These are phyloP conservation scores for human (Homo sapiens) DNA, from an alignment of 2,113 vertebrate species.

Conservation along the genomic window GRCh38 chr2:214178001-214178500, in stretches of 20 bases:
- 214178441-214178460: conserved; percentile 14
- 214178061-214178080: not conserved
- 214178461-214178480: conserved; percentile 32
- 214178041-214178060: not conserved
- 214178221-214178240: not conserved
- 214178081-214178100: not conserved
- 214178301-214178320: conserved; percentile 9
- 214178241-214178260: not conserved
- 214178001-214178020: not conserved
- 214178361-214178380: conserved; percentile 46
- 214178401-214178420: not conserved
- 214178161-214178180: not conserved
- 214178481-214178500: not conserved
- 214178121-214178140: not conserved
- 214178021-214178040: not conserved
- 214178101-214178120: not conserved
- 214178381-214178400: conserved; percentile 69
- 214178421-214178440: conserved; percentile 51
- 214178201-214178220: not conserved
- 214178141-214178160: not conserved
- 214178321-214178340: conserved; percentile 53
- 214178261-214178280: conserved; percentile 53
- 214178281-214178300: conserved; percentile 41
- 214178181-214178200: conserved; percentile 26
- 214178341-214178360: conserved; percentile 40